These are phyloP conservation scores for Enteromius mattozi DNA, from an alignment of 2,797 vertebrate genomes.

Conservation along the genomic window DNA sequence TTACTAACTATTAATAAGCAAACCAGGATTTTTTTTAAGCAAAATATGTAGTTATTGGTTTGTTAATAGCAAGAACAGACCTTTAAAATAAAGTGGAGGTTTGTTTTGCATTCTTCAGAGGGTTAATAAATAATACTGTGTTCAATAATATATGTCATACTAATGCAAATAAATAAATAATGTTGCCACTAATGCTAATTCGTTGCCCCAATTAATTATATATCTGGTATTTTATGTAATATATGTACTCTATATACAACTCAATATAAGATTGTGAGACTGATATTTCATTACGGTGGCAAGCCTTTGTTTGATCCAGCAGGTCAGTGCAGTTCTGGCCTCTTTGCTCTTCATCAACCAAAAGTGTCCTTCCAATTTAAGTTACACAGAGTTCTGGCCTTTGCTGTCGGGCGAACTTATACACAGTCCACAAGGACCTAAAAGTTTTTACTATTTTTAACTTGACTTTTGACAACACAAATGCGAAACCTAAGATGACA, in stretches of 20 bases:
- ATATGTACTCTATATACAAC: not conserved
- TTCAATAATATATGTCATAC: not conserved
- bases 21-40: not conserved
- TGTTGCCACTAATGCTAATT: no score
- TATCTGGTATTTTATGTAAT: not conserved
- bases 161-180: not conserved
- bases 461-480: slow-evolving; percentile 41
- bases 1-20: not conserved
- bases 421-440: not conserved
- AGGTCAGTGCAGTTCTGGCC: not conserved
- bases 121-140: not conserved
- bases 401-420: slow-evolving; percentile 3
- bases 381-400: slow-evolving; percentile 39
- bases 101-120: not conserved
- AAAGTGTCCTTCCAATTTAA: slow-evolving; percentile 14
- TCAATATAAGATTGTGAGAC: not conserved
- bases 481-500: slow-evolving; percentile 31
- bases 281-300: not conserved
- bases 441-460: slow-evolving; percentile 37
- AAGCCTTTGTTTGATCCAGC: not conserved
- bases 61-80: not conserved
- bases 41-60: not conserved
- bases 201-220: not conserved
- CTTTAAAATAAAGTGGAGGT: not conserved
- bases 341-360: slow-evolving; percentile 14